Base-by-base conservation (phyloP, 1,140 invertebrate species). In the Metopolophium dirhodum region DNA sequence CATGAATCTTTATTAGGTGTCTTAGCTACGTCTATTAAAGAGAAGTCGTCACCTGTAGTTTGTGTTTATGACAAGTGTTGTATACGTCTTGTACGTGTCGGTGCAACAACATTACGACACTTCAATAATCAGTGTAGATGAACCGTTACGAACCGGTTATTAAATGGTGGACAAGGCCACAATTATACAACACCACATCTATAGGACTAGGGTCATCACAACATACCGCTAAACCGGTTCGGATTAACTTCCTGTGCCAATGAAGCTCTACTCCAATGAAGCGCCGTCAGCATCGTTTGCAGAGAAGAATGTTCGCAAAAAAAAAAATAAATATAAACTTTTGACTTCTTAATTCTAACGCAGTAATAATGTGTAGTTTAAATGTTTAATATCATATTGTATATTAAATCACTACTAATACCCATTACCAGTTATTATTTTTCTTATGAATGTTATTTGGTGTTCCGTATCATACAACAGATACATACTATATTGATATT, bases 131-230 rank as follows among this genome's bases (percentile, higher is more conserved):
- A n/a, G 49, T 49, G 49, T n/a, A 57, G 82, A 93, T 93, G 91
- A 86, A 93, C 91, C 91, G 91, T 93, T 93, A 93, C 91, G 49
- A 93, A 93, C 91, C 91, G 91, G 91, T 93, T 93, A 45, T 93
- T 86, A 86, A 86, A 93, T 57, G 82, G 35, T 93, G 47, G 51
- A 93, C 91, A 93, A 93, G 91, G 91, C 35, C 91, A 93, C 91
- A 85, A 82, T 93, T 93, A 93, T 93, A 86, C 91, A 93, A 93
- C 41, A 93, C 82, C 37, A 41, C 88, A n/a, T 77, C 61, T n/a
- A 77, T 7, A 47, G 9, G 88, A 61, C 88, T 86, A 86, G 91
- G 91, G 91, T 93, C 91, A 93, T 93, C 91, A 93, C 86, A 49
- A 93, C 37, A 54, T 93, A 93, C 82, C 47, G 77, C 77, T 93